These are phyloP conservation scores for Choreutis nemorana DNA, from an alignment of 2,888 invertebrate species.

Conservation along the genomic window DNA sequence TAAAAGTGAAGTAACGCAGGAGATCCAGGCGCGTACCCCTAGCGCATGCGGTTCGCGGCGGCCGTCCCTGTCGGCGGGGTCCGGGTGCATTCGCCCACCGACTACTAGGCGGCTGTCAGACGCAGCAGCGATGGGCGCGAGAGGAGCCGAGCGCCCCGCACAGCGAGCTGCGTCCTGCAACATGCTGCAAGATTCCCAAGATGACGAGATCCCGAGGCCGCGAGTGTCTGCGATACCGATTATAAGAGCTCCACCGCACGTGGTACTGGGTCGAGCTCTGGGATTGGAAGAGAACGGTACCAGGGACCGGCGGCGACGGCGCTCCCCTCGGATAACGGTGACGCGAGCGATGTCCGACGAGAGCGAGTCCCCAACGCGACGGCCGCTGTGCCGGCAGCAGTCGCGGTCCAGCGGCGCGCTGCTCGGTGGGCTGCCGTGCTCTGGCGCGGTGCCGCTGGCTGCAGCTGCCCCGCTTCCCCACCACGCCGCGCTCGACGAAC, in stretches of 20 bases:
- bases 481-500: no score
- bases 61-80: constrained; percentile 72
- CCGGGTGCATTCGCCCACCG: constrained; percentile 49
- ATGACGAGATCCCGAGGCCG: constrained; percentile 38
- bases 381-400: constrained; percentile 53
- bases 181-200: constrained; percentile 70
- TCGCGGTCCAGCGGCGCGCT: constrained; percentile 61
- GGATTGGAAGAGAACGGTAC: constrained; percentile 51
- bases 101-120: constrained; percentile 50
- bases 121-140: constrained; percentile 50
- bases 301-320: constrained; percentile 44
- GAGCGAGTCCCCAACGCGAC: constrained; percentile 66
- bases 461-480: constrained; percentile 30
- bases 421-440: constrained; percentile 47
- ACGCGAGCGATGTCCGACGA: constrained; percentile 79
- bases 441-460: constrained; percentile 45
- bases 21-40: constrained; percentile 82
- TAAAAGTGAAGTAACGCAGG: constrained; percentile 80
- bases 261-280: constrained; percentile 68
- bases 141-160: constrained; percentile 50
- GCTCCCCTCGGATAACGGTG: constrained; percentile 75
- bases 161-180: constrained; percentile 74
- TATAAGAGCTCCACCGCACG: constrained; percentile 64
- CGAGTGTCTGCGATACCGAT: constrained; percentile 53
- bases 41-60: constrained; percentile 79